phyloP scores from a whole-genome alignment of 2,888 invertebrate species.

The Brachyptera risi region DNA sequence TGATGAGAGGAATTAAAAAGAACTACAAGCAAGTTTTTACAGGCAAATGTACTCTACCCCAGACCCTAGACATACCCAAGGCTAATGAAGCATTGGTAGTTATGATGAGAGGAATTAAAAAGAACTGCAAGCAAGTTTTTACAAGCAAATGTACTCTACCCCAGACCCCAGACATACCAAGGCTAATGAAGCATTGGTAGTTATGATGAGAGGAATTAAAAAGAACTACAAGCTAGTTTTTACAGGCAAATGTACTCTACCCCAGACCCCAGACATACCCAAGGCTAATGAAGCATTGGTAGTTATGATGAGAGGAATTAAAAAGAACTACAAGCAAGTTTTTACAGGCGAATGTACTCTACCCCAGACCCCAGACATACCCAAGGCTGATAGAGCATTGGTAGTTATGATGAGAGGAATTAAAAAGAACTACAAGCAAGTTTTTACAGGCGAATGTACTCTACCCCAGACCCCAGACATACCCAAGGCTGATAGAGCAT shows the following conservation, averaged over 20 bases:
- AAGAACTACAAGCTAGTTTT: constrained; percentile 12
- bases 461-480: too few species aligned
- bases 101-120: constrained; percentile 19
- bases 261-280: too few species aligned
- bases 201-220: constrained; percentile 20
- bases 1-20: constrained; percentile 17
- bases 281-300: neutral
- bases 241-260: too few species aligned
- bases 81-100: neutral
- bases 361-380: too few species aligned
- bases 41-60: too few species aligned
- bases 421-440: constrained; percentile 16
- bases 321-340: constrained; percentile 16
- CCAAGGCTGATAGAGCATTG: neutral
- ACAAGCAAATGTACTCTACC: too few species aligned
- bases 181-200: neutral
- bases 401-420: constrained; percentile 17
- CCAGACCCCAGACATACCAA: too few species aligned
- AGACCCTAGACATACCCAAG: too few species aligned
- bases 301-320: constrained; percentile 18
- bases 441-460: too few species aligned
- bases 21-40: constrained; percentile 17
- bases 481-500: neutral
- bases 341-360: too few species aligned
- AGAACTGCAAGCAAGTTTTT: constrained; percentile 14